phyloP scores from a whole-genome alignment of 2,113 vertebrate species.

The Euleptes europaea region DNA sequence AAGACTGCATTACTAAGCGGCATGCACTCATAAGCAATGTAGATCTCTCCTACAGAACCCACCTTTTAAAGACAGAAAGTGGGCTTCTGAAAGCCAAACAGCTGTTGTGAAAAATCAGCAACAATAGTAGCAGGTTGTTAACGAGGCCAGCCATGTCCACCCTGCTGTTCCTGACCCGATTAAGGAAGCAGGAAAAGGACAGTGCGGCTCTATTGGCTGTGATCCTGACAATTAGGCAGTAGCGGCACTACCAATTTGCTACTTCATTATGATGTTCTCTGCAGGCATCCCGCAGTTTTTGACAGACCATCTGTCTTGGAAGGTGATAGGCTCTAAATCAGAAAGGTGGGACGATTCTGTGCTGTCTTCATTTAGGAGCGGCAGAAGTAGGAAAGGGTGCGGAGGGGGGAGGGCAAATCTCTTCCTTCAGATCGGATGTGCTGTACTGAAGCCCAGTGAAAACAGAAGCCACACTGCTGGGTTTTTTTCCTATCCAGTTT shows the following conservation, averaged over 20 bases:
- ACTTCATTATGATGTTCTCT: conserved; percentile 70
- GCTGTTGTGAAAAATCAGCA: conserved; percentile 77
- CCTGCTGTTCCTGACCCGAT: conserved; percentile 60
- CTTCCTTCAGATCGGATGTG: conserved; percentile 4
- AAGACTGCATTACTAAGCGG: not conserved
- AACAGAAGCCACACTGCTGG: conserved; percentile 35
- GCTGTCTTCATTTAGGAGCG: conserved; percentile 39
- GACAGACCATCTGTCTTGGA: conserved; percentile 60
- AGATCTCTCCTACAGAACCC: conserved; percentile 46
- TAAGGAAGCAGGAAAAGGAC: conserved; percentile 53
- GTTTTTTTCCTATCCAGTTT: conserved; percentile 14
- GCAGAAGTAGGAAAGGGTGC: conserved; percentile 25
- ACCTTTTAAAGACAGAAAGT: conserved; percentile 84
- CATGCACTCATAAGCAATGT: conserved; percentile 33
- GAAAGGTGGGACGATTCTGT: conserved; percentile 34
- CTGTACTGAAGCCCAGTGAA: conserved; percentile 46
- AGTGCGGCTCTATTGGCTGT: conserved; percentile 51
- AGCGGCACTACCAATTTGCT: conserved; percentile 64
- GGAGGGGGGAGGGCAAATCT: not conserved
- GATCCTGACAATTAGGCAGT: conserved; percentile 57
- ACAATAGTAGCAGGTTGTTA: conserved; percentile 72
- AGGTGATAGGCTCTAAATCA: conserved; percentile 45
- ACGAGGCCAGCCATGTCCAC: conserved; percentile 79
- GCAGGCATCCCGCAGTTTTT: conserved; percentile 57
- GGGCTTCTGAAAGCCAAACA: conserved; percentile 74